A percentile compares a stretch with the other conserved stretches of the same genome.
phyloP scores from a whole-genome alignment of 2,888 invertebrate species.

The Xestia rhomboidea region DNA sequence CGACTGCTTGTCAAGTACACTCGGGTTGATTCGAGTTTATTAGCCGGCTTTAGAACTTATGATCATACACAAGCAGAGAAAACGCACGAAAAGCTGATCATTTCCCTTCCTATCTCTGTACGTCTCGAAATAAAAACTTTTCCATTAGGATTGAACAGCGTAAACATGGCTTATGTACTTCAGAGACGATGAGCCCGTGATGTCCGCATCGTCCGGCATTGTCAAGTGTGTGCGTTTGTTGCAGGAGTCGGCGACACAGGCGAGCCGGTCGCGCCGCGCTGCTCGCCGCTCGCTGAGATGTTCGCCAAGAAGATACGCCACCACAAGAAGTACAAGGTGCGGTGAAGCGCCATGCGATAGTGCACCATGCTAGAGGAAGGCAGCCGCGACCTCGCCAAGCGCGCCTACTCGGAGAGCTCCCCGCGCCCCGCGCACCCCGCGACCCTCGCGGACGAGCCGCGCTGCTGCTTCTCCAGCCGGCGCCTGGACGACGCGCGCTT shows the following conservation, averaged over 20 bases:
- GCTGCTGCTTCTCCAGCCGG: slow-evolving; percentile 71
- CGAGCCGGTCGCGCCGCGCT: slow-evolving; percentile 11
- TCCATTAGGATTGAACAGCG: background rate
- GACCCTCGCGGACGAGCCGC: slow-evolving; percentile 60
- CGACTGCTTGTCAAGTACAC: no score
- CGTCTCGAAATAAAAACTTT: background rate
- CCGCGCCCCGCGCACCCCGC: slow-evolving; percentile 6
- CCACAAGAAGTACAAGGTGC: slow-evolving; percentile 82
- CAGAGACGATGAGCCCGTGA: background rate
- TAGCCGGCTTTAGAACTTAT: no score
- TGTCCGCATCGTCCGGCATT: background rate
- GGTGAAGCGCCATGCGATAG: slow-evolving; percentile 72
- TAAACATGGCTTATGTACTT: background rate
- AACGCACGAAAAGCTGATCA: background rate
- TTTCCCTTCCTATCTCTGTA: background rate
- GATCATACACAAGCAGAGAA: no score
- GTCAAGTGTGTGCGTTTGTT: slow-evolving; percentile 16
- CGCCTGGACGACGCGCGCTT: slow-evolving; percentile 69
- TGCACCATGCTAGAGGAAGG: slow-evolving; percentile 76
- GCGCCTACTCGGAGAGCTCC: slow-evolving; percentile 36
- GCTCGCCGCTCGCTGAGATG: slow-evolving; percentile 68
- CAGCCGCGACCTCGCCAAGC: slow-evolving; percentile 51
- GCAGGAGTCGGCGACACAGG: slow-evolving; percentile 27
- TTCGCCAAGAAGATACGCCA: slow-evolving; percentile 75
- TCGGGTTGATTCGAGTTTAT: no score